Conservation (phyloP, 2,888 invertebrate genomes). For the Cephalotes varians region DNA sequence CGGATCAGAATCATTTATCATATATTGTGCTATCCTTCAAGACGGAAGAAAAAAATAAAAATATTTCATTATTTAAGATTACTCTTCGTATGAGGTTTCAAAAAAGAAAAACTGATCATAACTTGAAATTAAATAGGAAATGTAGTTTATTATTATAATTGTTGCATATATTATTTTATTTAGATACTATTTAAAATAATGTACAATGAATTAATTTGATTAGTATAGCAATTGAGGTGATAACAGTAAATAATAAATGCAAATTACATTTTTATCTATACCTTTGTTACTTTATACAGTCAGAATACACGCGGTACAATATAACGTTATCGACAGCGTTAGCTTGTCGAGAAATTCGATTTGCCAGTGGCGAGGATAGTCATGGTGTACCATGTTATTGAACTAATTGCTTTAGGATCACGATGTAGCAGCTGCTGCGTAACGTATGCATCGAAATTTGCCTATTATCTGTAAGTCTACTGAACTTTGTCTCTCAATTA, state of each 20-base stretch:
- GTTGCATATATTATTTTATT: background rate
- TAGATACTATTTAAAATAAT: background rate
- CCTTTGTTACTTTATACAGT: slow-evolving; percentile 48
- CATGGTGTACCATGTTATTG: slow-evolving; percentile 62
- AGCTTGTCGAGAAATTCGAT: slow-evolving; percentile 71
- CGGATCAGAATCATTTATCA: slow-evolving; percentile 28
- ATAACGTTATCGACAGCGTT: slow-evolving; percentile 68
- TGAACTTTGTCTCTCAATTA: slow-evolving; percentile 41
- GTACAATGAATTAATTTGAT: background rate
- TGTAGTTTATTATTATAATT: background rate
- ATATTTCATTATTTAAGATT: background rate
- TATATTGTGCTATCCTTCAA: background rate
- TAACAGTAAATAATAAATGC: background rate
- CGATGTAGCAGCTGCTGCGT: slow-evolving; percentile 57
- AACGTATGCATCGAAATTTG: slow-evolving; percentile 64
- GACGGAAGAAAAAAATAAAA: background rate
- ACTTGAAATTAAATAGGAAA: background rate
- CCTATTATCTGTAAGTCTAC: slow-evolving; percentile 64
- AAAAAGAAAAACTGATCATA: background rate
- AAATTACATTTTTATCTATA: slow-evolving; percentile 17
- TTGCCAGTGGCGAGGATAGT: slow-evolving; percentile 61
- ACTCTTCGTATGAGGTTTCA: background rate
- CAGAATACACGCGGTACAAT: slow-evolving; percentile 59
- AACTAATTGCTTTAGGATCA: slow-evolving; percentile 66
- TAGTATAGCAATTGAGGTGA: background rate